Base-by-base conservation (phyloP, 2,888 invertebrate genomes). In the Tuberolachnus salignus region DNA sequence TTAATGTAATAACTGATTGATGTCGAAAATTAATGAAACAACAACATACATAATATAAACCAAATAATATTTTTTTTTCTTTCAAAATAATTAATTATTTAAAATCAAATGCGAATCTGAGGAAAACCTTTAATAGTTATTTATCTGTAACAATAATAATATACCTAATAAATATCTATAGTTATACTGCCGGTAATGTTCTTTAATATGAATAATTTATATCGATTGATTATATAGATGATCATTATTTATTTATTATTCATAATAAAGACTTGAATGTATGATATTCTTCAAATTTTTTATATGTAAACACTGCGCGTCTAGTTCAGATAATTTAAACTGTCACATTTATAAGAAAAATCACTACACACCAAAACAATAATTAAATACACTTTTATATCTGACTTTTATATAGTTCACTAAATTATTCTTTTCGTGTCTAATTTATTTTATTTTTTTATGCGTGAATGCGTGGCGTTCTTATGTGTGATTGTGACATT, bases 11-110 rank as follows among this genome's bases (percentile, higher is more conserved):
- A n/a, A n/a, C n/a, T n/a, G n/a, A 19, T 34, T 57, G 19, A 70
- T 44, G n/a, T 57, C n/a, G 53, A 64, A 72, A 51, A 63, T 42
- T 42, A 64, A 74, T 51, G 21, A 74, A 64, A 64, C 73, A 74
- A 74, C 63, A 74, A 74, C 73, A 74, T 74, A 74, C 73, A 74
- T 74, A 73, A 74, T 74, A 53, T 44, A 16, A 16, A 70, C 16
- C 1, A 71, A 13, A 46, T 6, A 71, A 34, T 34, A 34, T 34
- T 4, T 34, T 34, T 34, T 34, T 6, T 34, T n/a, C 6, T 34
- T 34, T 34, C 34, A 34, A 34, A 34, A 34, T 34, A 34, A 4
- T 26, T 13, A 59, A 8, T 49, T 8, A 49, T 1, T 72, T 44
- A 42, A 74, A 63, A 63, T 63, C 21, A 51, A 73, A 64, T 64